Evolutionary conservation across 2,888 invertebrate species (phyloP), one percentile per base, ranked within the genome.

Genomic region (Tenthredo livida): DNA sequence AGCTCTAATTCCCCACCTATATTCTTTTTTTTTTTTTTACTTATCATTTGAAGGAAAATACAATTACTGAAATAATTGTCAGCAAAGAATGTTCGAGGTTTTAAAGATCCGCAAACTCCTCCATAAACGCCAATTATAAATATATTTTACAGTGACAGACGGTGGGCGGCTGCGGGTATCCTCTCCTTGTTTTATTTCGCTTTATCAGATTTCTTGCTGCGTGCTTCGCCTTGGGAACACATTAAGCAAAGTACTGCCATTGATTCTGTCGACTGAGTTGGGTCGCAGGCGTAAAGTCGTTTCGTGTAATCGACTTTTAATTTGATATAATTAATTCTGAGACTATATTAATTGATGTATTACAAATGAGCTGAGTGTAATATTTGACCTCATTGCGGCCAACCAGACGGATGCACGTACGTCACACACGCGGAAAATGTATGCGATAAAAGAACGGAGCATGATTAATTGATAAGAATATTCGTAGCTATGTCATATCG

Each of bases 151-250:
- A 61, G 70, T 83, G 83, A 83, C 83, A 83, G 83, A 83, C 83
- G 83, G 83, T 83, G 83, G 83, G 83, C 83, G 83, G 67, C 83
- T 70, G 47, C 58, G 21, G 83, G 67, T 70, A 15, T 58, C n/a
- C 58, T 77, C 80, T 58, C 40, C 15, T 80, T 83, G 67, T 70
- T 83, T 83, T 83, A 83, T 83, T 83, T 83, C 5, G 33, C 67
- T 83, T 83, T 70, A 83, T 83, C 83, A 50, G 83, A 83, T 83
- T 83, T 83, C 83, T 83, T 83, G 47, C 83, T n/a, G 80, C 80
- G 61, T 80, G 37, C 58, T 80, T 37, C 80, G 80, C 80, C 80
- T 80, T 80, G 80, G 40, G 61, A 80, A 80, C 80, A 80, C 80
- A 80, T 80, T 80, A 80, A 80, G 80, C 80, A 80, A 80, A 80